Base-by-base conservation (phyloP, 2,113 vertebrate species). In the Gavia stellata region DNA sequence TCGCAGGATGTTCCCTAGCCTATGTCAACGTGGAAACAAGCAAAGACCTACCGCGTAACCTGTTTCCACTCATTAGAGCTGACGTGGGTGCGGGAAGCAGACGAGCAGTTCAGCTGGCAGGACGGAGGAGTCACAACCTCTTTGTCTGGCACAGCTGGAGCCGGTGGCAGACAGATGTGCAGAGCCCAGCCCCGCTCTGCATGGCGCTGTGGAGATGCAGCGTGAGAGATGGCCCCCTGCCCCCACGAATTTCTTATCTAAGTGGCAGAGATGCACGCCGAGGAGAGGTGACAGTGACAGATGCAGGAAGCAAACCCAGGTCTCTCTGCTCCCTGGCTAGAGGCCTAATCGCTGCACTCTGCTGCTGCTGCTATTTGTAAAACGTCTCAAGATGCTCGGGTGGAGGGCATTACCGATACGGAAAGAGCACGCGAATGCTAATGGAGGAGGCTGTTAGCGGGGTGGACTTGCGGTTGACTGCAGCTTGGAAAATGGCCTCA, bases 211-310 rank as follows among this genome's bases (percentile, higher is more conserved):
- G 4, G 29, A 17, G 66, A 7, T 1, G 31, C 19, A 1, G 38
- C 3, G 0, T 1, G 13, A 38, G 44, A 28, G 42, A 1, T 4
- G 1, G 2, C 42, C n/a, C 58, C 12, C 26, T 28, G 29, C 24
- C 50, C 81, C 47, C 21, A 6, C 2, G 31, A 78, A 31, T 23
- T 17, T 20, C 68, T 67, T 3, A 0, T 0, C 15, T 1, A 15
- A 45, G 81, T 0, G 26, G 68, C 56, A n/a, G 77, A 56, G 78
- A 17, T 4, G 47, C 42, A 2, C 2, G 2, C 12, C 4, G 3
- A 21, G 75, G 38, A 50, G 96, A 83, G 91, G 86, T 47, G 92
- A 44, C 73, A 26, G 94, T 91, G 95, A 79, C 63, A 42, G 88
- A 81, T 42, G 83, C 56, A 13, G 85, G 85, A 56, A 62, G 91